phyloP scores from a whole-genome alignment of 2,888 invertebrate genomes.

The Tinea trinotella region DNA sequence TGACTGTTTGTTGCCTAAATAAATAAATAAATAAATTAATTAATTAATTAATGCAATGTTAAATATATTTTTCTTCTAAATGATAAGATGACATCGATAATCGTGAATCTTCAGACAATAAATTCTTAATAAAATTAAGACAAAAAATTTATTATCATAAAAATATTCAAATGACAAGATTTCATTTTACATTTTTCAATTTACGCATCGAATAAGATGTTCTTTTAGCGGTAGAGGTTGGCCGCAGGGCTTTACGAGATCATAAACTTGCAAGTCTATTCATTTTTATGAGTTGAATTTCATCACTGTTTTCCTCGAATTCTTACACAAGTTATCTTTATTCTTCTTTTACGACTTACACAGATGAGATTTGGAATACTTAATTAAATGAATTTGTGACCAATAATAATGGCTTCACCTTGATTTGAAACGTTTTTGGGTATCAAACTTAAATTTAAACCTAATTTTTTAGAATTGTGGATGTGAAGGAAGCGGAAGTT shows the following conservation, averaged over 20 bases:
- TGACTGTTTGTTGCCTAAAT: too few relatives aligned
- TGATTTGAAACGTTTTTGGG: not conserved
- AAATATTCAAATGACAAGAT: constrained; percentile 23
- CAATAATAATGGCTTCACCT: constrained; percentile 6
- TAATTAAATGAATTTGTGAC: constrained; percentile 25
- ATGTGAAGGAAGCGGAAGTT: too few relatives aligned
- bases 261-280: constrained; percentile 19
- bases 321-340: constrained; percentile 19
- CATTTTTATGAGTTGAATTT: constrained; percentile 20
- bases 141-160: too few relatives aligned
- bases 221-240: constrained; percentile 4
- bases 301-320: constrained; percentile 19
- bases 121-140: too few relatives aligned
- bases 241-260: constrained; percentile 20
- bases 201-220: constrained; percentile 20
- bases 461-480: too few relatives aligned
- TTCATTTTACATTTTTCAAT: constrained; percentile 23
- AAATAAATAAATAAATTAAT: too few relatives aligned
- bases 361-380: constrained; percentile 47
- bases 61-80: too few relatives aligned
- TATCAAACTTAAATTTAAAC: not conserved
- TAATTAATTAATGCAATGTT: too few relatives aligned
- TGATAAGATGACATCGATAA: too few relatives aligned
- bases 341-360: constrained; percentile 42
- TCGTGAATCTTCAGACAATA: too few relatives aligned